Base-by-base conservation (phyloP, 2,797 vertebrate genomes). In the Dermochelys coriacea region DNA sequence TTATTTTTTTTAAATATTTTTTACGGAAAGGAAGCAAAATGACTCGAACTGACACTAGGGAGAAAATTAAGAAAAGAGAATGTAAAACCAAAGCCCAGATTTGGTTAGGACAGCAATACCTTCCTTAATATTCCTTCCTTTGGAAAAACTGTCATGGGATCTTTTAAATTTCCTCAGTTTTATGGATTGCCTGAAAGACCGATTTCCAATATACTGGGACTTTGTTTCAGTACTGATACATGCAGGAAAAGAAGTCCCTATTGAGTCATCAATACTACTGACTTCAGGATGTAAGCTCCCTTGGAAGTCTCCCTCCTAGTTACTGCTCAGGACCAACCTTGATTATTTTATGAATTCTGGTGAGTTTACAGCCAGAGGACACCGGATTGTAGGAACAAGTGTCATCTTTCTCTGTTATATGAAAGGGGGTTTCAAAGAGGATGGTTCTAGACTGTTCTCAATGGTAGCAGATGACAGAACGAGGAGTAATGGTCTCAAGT, bases 281-380 rank as follows among this genome's bases (percentile, higher is more conserved):
- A 68, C 31, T 88, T 23, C 55, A 57, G 45, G 2, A 57, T 0
- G 1, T 50, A 85, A 80, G 29, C 51, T 29, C 64, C 18, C 34
- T 59, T 81, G 16, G 61, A 92, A 84, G 23, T 37, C 51, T 78
- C 23, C 74, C 25, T 57, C 11, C 25, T 27, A 57, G 55, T 27
- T 57, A 57, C 25, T 1, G 0, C 34, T 77, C 61, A 86, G 37
- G 45, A 71, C 37, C 74, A 83, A 11, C 74, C 85, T 89, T 91
- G 37, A 59, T 84, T 55, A 15, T 49, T 57, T 51, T 82, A 83
- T 64, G 75, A 88, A 74, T 49, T 87, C 54, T 1, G 1, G 89
- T 16, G 85, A 51, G 89, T 94, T n/a, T 75, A 90, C 50, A 41
- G 90, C 54, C 59, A 90, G 52, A 93, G 51, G 47, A 83, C 45